A percentile compares a stretch with the other conserved stretches of the same genome.
These are phyloP conservation scores for Erpetoichthys calabaricus DNA, from an alignment of 2,797 vertebrate species.

Conservation along the genomic window DNA sequence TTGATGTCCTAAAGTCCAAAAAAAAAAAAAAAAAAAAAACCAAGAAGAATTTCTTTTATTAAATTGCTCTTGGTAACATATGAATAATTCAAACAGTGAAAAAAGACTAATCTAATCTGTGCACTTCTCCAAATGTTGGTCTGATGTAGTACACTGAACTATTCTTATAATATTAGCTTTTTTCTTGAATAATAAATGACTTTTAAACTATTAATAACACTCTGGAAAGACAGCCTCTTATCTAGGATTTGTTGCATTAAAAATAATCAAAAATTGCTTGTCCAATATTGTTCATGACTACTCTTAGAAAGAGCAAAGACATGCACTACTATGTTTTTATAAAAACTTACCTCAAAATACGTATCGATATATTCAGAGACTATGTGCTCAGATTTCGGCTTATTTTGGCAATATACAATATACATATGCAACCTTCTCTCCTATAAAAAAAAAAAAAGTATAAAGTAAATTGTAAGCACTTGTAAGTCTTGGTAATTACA, in stretches of 20 bases:
- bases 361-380: slow-evolving; percentile 95
- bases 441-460: slow-evolving; percentile 36
- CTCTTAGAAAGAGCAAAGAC: too few species aligned
- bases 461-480: too few species aligned
- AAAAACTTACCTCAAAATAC: slow-evolving; percentile 78
- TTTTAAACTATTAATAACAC: too few species aligned
- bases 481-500: too few species aligned
- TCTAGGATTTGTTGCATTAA: too few species aligned
- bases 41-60: background rate
- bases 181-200: background rate
- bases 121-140: background rate
- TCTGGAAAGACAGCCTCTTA: too few species aligned
- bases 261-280: too few species aligned
- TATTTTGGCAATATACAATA: slow-evolving; percentile 96
- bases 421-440: slow-evolving; percentile 95
- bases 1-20: slow-evolving; percentile 69
- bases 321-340: too few species aligned
- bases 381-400: slow-evolving; percentile 95
- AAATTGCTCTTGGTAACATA: background rate
- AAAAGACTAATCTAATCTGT: background rate
- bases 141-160: too few species aligned
- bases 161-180: background rate
- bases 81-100: background rate
- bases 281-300: too few species aligned
- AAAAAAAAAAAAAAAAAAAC: slow-evolving; percentile 13